phyloP scores from a whole-genome alignment of 2,888 invertebrate genomes.

The Drosophila sordidula region DNA sequence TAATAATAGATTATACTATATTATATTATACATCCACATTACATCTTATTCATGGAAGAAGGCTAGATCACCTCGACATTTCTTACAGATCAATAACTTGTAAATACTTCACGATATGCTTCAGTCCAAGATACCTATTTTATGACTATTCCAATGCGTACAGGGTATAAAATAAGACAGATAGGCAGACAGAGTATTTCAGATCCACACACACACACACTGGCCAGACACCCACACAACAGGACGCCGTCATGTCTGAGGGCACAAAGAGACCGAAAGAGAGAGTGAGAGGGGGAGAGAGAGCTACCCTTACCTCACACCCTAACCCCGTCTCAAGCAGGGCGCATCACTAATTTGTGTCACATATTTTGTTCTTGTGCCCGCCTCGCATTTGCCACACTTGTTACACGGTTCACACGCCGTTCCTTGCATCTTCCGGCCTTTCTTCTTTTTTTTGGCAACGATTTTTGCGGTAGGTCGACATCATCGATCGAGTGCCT shows the following conservation, averaged over 20 bases:
- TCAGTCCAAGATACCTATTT: too few species aligned
- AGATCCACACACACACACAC: constrained; percentile 23
- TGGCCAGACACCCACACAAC: constrained; percentile 47
- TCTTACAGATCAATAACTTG: too few species aligned
- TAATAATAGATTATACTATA: too few species aligned
- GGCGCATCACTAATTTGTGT: constrained; percentile 83
- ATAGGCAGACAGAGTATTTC: neutral
- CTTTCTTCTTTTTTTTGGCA: constrained; percentile 60
- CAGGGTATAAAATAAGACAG: constrained; percentile 11
- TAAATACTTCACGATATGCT: too few species aligned
- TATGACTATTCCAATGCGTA: neutral
- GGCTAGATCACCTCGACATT: too few species aligned
- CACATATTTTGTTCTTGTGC: constrained; percentile 65
- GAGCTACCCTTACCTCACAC: neutral
- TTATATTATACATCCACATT: too few species aligned
- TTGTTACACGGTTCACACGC: constrained; percentile 81
- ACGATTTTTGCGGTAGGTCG: constrained; percentile 75
- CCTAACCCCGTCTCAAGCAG: constrained; percentile 22
- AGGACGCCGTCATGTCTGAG: constrained; percentile 62
- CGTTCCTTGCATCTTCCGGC: constrained; percentile 62
- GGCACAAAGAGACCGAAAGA: constrained; percentile 35
- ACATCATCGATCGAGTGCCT: constrained; percentile 69
- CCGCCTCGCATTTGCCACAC: constrained; percentile 66
- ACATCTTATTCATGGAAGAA: too few species aligned
- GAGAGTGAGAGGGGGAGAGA: constrained; percentile 1